phyloP scores from a whole-genome alignment of 2,888 invertebrate species.

The Morpho achilles region DNA sequence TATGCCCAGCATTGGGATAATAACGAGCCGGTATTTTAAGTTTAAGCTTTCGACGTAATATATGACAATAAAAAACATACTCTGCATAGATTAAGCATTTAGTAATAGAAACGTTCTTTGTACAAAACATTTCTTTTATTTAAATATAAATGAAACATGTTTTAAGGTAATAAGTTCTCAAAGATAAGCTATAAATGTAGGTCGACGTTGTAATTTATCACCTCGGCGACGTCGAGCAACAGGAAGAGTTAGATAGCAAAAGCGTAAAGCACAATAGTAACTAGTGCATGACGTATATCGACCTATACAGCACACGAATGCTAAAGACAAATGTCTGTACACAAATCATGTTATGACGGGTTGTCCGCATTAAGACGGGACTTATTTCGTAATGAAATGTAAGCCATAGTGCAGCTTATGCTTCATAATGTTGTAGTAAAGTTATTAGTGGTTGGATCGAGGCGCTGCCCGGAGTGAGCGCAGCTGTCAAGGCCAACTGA shows the following conservation, averaged over 20 bases:
- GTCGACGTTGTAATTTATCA: constrained; percentile 28
- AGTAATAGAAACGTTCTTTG: not conserved
- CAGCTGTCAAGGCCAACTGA: constrained; percentile 78
- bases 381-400: constrained; percentile 37
- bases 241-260: constrained; percentile 29
- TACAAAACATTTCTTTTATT: constrained; percentile 9
- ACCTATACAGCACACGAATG: constrained; percentile 10
- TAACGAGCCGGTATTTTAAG: too few species aligned
- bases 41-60: too few species aligned
- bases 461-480: constrained; percentile 60
- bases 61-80: too few species aligned
- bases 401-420: constrained; percentile 63
- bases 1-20: too few species aligned
- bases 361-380: constrained; percentile 23
- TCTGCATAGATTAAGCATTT: not conserved
- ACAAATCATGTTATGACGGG: constrained; percentile 63
- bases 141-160: constrained; percentile 10
- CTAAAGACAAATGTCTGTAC: constrained; percentile 48
- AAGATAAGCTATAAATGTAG: constrained; percentile 29
- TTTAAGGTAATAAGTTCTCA: constrained; percentile 27
- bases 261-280: constrained; percentile 24
- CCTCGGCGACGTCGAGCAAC: constrained; percentile 24
- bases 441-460: constrained; percentile 73
- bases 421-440: constrained; percentile 71
- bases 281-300: constrained; percentile 20